Conservation (phyloP, 2,113 vertebrate species). For the Limanda limanda region DNA sequence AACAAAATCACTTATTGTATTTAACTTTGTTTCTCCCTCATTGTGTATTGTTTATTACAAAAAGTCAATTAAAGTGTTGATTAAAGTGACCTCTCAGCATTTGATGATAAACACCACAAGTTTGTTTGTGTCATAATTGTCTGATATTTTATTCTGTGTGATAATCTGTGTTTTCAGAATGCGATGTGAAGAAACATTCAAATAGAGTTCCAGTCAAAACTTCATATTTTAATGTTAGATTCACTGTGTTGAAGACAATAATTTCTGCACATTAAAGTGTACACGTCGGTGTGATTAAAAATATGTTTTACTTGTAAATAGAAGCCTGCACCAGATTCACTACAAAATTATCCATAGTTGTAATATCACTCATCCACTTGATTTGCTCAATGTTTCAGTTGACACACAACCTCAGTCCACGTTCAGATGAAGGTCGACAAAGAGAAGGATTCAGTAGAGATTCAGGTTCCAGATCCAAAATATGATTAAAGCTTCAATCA, state of each 20-base stretch:
- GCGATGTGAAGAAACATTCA: background rate
- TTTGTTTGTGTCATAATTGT: no score
- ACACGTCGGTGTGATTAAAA: slow-evolving; percentile 7
- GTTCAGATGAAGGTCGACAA: background rate
- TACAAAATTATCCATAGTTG: background rate
- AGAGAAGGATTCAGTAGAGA: background rate
- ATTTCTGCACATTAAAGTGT: slow-evolving; percentile 10
- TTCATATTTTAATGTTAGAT: slow-evolving; percentile 14
- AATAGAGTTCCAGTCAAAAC: slow-evolving; percentile 2
- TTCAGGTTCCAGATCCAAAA: background rate
- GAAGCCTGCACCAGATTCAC: background rate
- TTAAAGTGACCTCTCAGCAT: no score
- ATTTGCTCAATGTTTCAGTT: background rate
- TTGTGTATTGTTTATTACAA: no score
- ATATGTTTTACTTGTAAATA: background rate
- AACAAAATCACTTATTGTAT: no score
- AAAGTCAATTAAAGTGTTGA: no score
- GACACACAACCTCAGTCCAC: background rate
- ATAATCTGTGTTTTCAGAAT: no score
- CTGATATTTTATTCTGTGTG: no score
- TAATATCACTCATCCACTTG: background rate
- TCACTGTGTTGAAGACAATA: background rate
- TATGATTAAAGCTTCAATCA: background rate
- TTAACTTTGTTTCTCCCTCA: no score
- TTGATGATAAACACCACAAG: no score